Base-by-base conservation (phyloP, 2,797 vertebrate genomes). In the Mallotus villosus region DNA sequence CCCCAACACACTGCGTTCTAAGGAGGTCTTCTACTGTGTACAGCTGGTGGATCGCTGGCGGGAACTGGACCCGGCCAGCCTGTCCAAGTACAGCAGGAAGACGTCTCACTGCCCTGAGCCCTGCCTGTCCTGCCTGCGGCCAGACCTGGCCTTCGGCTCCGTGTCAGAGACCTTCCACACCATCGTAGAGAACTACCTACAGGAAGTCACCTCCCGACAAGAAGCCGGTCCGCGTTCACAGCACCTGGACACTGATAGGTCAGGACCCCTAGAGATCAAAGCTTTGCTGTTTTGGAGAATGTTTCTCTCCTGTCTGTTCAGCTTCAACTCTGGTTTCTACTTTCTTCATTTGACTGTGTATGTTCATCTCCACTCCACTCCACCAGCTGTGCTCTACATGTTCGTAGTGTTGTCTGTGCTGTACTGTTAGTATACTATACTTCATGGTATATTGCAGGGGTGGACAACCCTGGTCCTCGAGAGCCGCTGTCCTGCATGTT, bases 111-210 rank as follows among this genome's bases (percentile, higher is more conserved):
- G 97, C 82, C 97, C 96, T 0, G 96, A 97, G 75, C 98, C 98
- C 0, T 92, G 94, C 32, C 86, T 98, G 49, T 84, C 94, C 4
- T 0, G 94, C 49, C 90, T 94, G 25, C 92, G 94, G 21, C 97
- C 98, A 0, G 96, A 99, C 66, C 84, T 95, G 73, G 90, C 91
- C 61, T 96, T 99, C n/a, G 96, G 94, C 0, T 98, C 98, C 0
- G 95, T 99, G 9, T 99, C 98, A 0, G 98, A 99, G 89, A 95
- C 88, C 0, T 99, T 99, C 79, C 88, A 96, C 51, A 72, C 60
- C 51, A 91, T 94, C 81, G 87, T 95, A 0, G 92, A 95, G 65
- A 87, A 90, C 59, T 99, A 92, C 73, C 81, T 95, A 67, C 74
- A 67, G 0, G 87, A 85, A 55, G 51, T 55, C 17, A 55, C 51